These are phyloP conservation scores for Drosophila cognata DNA, from an alignment of 2,888 invertebrate genomes.

Conservation along the genomic window DNA sequence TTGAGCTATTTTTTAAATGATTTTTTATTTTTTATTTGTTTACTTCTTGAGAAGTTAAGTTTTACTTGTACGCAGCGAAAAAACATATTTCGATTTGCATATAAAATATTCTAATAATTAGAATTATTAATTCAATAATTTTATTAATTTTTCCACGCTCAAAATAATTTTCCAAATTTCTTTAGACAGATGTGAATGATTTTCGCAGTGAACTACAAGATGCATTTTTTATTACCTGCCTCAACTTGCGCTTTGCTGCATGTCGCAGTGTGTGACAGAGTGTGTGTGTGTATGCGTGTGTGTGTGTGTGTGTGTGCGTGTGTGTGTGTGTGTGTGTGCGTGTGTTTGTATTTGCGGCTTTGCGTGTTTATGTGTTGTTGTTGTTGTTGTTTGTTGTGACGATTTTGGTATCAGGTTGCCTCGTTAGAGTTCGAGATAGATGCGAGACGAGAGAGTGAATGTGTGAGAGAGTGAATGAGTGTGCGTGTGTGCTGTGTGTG, in stretches of 20 bases:
- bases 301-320: constrained; percentile 7
- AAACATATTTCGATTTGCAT: not conserved
- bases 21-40: not conserved
- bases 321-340: constrained; percentile 9
- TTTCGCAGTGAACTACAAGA: constrained; percentile 25
- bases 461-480: constrained; percentile 31
- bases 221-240: constrained; percentile 64
- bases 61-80: not conserved
- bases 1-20: not conserved
- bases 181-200: constrained; percentile 44
- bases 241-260: constrained; percentile 61
- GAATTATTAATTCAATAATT: not conserved
- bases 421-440: constrained; percentile 56
- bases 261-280: constrained; percentile 13
- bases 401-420: constrained; percentile 78
- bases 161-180: not conserved
- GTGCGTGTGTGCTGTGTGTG: constrained; percentile 26
- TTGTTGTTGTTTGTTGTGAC: constrained; percentile 62
- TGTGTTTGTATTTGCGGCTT: constrained; percentile 30
- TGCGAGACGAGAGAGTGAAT: constrained; percentile 32
- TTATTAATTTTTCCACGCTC: not conserved
- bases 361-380: constrained; percentile 51
- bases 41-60: not conserved
- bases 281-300: constrained; percentile 4
- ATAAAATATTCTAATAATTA: not conserved